phyloP scores from a whole-genome alignment of 2,113 vertebrate genomes.

The Proterorhinus semilunaris region DNA sequence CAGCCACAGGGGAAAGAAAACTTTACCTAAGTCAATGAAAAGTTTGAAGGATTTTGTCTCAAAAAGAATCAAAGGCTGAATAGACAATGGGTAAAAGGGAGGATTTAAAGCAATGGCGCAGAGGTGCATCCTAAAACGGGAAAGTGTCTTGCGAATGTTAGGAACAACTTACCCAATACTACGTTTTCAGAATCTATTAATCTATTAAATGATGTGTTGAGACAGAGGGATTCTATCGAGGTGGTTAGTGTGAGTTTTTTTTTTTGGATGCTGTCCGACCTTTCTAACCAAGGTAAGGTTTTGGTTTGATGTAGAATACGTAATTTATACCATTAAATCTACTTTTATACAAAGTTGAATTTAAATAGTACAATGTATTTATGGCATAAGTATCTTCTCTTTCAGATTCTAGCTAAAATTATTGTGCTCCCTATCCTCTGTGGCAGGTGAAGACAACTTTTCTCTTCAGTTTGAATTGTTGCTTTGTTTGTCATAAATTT shows the following conservation, averaged over 20 bases:
- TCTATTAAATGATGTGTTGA: conserved; percentile 28
- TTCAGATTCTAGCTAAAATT: background rate
- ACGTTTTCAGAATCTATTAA: conserved; percentile 25
- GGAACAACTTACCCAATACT: conserved; percentile 28
- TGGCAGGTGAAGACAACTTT: conserved; percentile 25
- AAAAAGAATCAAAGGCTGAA: conserved; percentile 11
- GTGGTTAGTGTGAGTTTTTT: conserved; percentile 29
- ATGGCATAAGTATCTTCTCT: no score
- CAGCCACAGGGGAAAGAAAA: background rate
- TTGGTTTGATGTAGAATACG: background rate
- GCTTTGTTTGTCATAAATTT: conserved; percentile 28
- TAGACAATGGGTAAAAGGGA: conserved; percentile 20
- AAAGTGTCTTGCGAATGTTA: conserved; percentile 28
- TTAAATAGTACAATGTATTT: no score
- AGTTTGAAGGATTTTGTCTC: conserved; percentile 9
- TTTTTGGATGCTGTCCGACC: conserved; percentile 7
- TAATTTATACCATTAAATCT: no score
- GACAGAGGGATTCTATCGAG: conserved; percentile 48
- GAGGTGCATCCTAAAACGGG: conserved; percentile 13
- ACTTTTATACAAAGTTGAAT: no score
- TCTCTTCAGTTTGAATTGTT: conserved; percentile 14
- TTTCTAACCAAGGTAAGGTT: background rate
- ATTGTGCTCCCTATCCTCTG: conserved; percentile 15
- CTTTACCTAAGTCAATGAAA: background rate
- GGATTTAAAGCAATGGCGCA: conserved; percentile 30